These are phyloP conservation scores for Spea bombifrons DNA, from an alignment of 2,113 vertebrate species.

Conservation along the genomic window DNA sequence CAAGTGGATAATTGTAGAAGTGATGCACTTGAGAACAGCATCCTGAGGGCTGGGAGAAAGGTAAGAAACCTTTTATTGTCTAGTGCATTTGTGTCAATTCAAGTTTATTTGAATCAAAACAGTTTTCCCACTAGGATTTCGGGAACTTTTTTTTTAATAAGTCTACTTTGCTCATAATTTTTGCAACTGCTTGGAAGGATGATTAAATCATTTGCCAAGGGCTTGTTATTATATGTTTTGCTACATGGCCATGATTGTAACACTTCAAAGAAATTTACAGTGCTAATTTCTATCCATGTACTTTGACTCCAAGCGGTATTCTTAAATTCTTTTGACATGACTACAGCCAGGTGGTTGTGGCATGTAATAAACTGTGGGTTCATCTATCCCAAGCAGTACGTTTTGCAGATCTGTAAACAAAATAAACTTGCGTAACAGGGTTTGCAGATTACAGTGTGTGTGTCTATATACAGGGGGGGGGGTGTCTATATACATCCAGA, in stretches of 20 bases:
- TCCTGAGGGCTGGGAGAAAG: conserved; percentile 55
- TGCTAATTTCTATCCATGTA: conserved; percentile 7
- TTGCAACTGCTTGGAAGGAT: conserved; percentile 57
- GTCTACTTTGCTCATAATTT: conserved; percentile 58
- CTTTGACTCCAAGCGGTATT: background rate
- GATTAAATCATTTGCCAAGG: conserved; percentile 59
- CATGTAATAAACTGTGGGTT: no score
- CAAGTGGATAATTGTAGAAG: conserved; percentile 45
- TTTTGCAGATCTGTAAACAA: no score
- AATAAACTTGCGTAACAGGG: no score
- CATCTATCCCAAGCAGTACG: no score
- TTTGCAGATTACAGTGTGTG: no score
- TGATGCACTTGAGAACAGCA: conserved; percentile 50
- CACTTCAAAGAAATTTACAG: conserved; percentile 1
- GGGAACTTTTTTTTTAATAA: conserved; percentile 58
- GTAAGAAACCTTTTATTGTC: conserved; percentile 56
- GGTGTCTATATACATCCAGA: no score
- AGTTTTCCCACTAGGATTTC: conserved; percentile 58
- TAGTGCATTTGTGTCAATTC: conserved; percentile 56
- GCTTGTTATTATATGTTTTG: conserved; percentile 55
- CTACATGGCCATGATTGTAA: conserved; percentile 29
- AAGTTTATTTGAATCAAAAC: conserved; percentile 56
- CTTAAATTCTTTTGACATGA: background rate
- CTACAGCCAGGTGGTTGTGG: no score
- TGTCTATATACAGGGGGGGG: no score